Base-by-base conservation (phyloP, 2,113 vertebrate genomes). In the Elephas maximus region DNA sequence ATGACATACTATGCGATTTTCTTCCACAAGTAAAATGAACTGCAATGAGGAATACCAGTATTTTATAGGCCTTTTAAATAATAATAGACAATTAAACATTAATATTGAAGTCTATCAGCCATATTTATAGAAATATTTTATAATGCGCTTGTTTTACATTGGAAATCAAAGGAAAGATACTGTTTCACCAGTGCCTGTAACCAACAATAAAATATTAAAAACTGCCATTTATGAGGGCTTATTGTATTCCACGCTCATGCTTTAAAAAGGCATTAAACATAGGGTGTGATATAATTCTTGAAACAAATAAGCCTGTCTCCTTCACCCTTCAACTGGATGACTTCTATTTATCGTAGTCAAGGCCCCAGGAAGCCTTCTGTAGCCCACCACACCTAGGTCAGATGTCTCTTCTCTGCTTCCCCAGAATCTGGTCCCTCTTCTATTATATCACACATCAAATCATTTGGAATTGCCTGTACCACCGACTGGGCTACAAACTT, bases 51-150 rank as follows among this genome's bases (percentile, higher is more conserved):
- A 95, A 53, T 4, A 71, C 81, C 41, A 67, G 45, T 67, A 77
- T 77, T 94, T 91, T 86, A 78, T 37, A 82, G 20, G 4, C 2
- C 78, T 62, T 87, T 93, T 80, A 85, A 95, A 84, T 73, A 84
- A 86, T 81, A 93, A 77, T 3, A 96, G 74, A 63, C 12, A 95
- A 93, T 87, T 93, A 95, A 93, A 90, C 18, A 90, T 82, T 94
- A 86, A 94, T 45, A 77, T 71, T 85, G 33, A 81, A 76, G 95
- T 84, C 37, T 76, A 41, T 60, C 33, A 80, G 65, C 23, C 48
- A 53, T 77, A 71, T 86, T 91, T 96, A 94, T 21, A 33, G 53
- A 95, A 92, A 86, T n/a, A 80, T n/a, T 65, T 37, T 60, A 26
- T 88, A 45, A 79, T 89, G 26, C 41, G 30, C 33, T 69, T 93